phyloP scores from a whole-genome alignment of 2,888 invertebrate genomes.

The Tachina fera region DNA sequence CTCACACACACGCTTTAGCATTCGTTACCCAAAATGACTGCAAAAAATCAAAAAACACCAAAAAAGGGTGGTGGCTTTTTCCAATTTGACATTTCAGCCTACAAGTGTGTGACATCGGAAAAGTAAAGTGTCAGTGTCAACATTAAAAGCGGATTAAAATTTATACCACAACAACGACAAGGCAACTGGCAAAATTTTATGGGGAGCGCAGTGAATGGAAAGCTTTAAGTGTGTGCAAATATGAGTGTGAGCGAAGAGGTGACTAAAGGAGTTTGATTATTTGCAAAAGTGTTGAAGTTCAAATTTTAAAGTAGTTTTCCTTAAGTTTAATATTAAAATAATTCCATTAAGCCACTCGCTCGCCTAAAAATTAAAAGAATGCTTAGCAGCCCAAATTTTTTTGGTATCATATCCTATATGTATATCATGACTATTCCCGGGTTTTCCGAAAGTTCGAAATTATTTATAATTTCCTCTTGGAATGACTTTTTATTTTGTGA shows the following conservation, averaged over 20 bases:
- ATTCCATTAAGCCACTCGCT: neutral
- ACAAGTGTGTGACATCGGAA: constrained; percentile 75
- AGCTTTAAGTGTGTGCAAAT: constrained; percentile 2
- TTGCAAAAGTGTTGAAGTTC: neutral
- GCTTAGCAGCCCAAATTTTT: no score
- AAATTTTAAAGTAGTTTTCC: constrained; percentile 18
- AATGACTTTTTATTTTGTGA: no score
- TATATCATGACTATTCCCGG: no score
- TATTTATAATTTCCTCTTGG: no score
- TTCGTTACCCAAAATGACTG: constrained; percentile 60
- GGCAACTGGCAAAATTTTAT: constrained; percentile 24
- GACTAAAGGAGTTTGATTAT: neutral
- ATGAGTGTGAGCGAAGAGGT: neutral
- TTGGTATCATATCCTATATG: no score
- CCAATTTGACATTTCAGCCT: constrained; percentile 81
- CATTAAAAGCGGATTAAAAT: constrained; percentile 82
- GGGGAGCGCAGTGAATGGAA: neutral
- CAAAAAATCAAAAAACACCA: constrained; percentile 41
- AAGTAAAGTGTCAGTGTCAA: constrained; percentile 80
- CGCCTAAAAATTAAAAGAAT: neutral
- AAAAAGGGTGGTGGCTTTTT: constrained; percentile 59
- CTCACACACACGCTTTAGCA: constrained; percentile 34
- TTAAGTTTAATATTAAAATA: neutral
- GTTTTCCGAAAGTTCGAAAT: no score
- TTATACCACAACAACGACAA: constrained; percentile 75